Base-by-base conservation (phyloP, 2,113 vertebrate genomes). In the Salvelinus alpinus region DNA sequence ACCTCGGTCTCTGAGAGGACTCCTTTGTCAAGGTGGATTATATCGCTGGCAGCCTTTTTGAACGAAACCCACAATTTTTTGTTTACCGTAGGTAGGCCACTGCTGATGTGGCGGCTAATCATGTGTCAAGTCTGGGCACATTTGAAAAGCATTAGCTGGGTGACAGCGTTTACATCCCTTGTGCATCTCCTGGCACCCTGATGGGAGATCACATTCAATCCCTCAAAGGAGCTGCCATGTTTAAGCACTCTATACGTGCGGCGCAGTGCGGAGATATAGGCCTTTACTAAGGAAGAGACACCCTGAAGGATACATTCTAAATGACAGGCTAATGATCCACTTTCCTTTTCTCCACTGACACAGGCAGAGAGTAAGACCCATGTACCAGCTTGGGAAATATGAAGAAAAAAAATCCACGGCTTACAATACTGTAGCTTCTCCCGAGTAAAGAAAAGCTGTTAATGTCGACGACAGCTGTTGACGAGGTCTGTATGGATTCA, bases 61-160 rank as follows among this genome's bases (percentile, higher is more conserved):
- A 29, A 66, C 64, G 25, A 29, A 14, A 66, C 25, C 13, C 27
- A 6, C 31, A 68, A 29, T 31, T 44, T 11, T 44, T 44, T 76
- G 66, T 80, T 80, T 80, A 75, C 73, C 74, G 62, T 48, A 44
- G 3, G 47, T 71, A 75, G 67, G 74, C 65, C 16, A 72, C 71
- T 68, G 66, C 60, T 72, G 71, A 59, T 71, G 25, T 64, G 29
- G n/a, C 20, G 9, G 20, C 18, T 62, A 79, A 82, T 77, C 74
- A 64, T 25, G 31, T 34, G 20, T 71, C 69, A 70, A 31, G 48
- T 16, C 57, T 76, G 1, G 48, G 29, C 70, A 38, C 73, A 72
- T 48, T 44, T 47, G 51, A 54, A 66, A 75, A 66, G 76, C 76
- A 48, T 81, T 71, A 78, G 27, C 7, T 22, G 22, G 25, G 38